Evolutionary conservation across 2,888 invertebrate species (phyloP), one percentile per base, ranked within the genome.

Genomic region (Meandrusa payeni): DNA sequence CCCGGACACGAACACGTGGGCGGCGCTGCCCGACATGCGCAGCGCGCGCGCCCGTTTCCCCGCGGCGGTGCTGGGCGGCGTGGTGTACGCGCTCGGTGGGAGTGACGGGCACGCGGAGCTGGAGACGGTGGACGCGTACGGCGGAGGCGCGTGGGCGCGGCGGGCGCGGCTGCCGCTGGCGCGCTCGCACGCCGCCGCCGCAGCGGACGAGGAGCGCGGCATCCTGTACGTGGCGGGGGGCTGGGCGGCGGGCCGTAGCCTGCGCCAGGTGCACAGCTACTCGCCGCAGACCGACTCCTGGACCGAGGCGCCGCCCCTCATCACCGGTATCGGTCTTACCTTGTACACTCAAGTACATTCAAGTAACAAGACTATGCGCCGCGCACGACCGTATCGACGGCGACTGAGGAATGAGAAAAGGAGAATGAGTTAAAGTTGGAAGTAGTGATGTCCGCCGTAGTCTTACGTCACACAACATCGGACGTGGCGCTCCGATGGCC

Each of bases 101-200:
- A 94, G 94, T 58, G 95, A 96, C 78, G 97, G 96, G 0, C 92
- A 93, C 50, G 90, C 91, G 5, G 96, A 97, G 72, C 87, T 96
- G 55, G 92, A 92, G 55, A 92, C 79, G 26, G 76, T 82, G 48
- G 73, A 76, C 45, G 70, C 66, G 37, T 63, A 64, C 47, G 51
- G 47, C 32, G 64, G 52, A 2, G 66, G 60, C 32, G 54, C 42
- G 39, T 67, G 68, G 67, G 27, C 32, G 3, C 45, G 54, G 13
- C 50, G 49, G 7, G 57, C 67, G 11, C 39, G 55, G 11, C 64
- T 76, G 53, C 77, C 91, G 27, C 79, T 91, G 54, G 91, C 93
- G 20, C 81, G 93, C 50, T 92, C 93, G 60, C 92, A 93, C 77
- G 90, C 92, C 57, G 92, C 94, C 92, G 96, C 49, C 90, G 94